These are phyloP conservation scores for Drosophila tsacasi DNA, from an alignment of 1,140 invertebrate genomes.

Conservation along the genomic window DNA sequence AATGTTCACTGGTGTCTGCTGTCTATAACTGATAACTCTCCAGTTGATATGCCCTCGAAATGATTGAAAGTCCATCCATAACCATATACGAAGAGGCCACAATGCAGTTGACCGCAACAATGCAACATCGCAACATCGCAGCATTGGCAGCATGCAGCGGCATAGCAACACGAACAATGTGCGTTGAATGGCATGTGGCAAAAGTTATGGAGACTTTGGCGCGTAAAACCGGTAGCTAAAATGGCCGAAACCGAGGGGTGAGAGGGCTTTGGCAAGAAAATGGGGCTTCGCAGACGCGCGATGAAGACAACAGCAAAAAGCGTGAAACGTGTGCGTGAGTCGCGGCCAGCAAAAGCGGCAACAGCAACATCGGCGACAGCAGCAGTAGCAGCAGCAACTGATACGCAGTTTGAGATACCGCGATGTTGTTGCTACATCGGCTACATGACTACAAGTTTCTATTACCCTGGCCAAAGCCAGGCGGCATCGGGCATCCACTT, in stretches of 20 bases:
- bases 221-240: slow-evolving; percentile 81
- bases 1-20: slow-evolving; percentile 7
- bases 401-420: slow-evolving; percentile 68
- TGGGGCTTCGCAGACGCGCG: slow-evolving; percentile 19
- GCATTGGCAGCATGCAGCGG: slow-evolving; percentile 23
- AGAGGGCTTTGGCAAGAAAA: slow-evolving; percentile 15
- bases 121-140: slow-evolving; percentile 14
- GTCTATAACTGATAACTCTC: slow-evolving; percentile 23
- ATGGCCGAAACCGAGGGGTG: slow-evolving; percentile 51
- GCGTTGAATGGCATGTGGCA: slow-evolving; percentile 71
- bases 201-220: slow-evolving; percentile 80
- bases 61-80: slow-evolving; percentile 54
- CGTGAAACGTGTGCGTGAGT: slow-evolving; percentile 72
- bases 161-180: slow-evolving; percentile 55
- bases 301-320: slow-evolving; percentile 61
- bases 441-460: slow-evolving; percentile 57
- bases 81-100: slow-evolving; percentile 43
- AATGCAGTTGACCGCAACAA: slow-evolving; percentile 54
- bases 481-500: slow-evolving; percentile 41
- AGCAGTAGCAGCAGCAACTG: slow-evolving; percentile 31
- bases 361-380: slow-evolving; percentile 31
- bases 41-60: slow-evolving; percentile 33
- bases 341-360: slow-evolving; percentile 25
- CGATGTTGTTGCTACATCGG: slow-evolving; percentile 71
- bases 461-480: slow-evolving; percentile 42